Evolutionary conservation across 2,113 vertebrate species (phyloP).

Genomic region (Lepisosteus oculatus): DNA sequence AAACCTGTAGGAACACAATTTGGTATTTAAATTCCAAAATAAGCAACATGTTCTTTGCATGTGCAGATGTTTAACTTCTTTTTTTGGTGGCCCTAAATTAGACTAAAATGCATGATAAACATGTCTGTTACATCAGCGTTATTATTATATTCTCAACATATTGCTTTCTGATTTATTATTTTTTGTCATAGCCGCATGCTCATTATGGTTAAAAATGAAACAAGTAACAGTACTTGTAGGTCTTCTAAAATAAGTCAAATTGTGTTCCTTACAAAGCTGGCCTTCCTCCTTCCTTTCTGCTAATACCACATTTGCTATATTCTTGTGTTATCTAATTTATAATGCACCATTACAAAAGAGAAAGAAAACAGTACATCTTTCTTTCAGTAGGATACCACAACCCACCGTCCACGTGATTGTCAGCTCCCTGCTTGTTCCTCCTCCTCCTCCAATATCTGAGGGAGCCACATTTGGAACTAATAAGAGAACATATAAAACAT

Average conservation of each 20-base stretch:
- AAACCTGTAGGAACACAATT: background rate
- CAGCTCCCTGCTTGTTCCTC: slow-evolving; percentile 85
- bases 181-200: background rate
- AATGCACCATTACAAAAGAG: background rate
- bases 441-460: slow-evolving; percentile 87
- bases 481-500: slow-evolving; percentile 48
- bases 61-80: slow-evolving; percentile 1
- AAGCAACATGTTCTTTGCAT: background rate
- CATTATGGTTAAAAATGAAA: background rate
- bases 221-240: too few species aligned
- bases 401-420: slow-evolving; percentile 94
- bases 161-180: background rate
- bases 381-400: slow-evolving; percentile 27
- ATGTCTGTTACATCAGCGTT: background rate
- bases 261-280: background rate
- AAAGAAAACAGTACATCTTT: background rate
- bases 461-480: slow-evolving; percentile 92
- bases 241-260: too few species aligned
- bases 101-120: background rate
- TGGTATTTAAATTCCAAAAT: background rate
- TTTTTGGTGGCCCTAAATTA: background rate
- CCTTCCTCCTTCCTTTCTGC: background rate
- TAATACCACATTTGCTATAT: background rate
- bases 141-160: background rate
- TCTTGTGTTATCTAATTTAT: background rate